These are phyloP conservation scores for Nyctalus aviator DNA, from an alignment of 2,797 vertebrate genomes.

Conservation along the genomic window DNA sequence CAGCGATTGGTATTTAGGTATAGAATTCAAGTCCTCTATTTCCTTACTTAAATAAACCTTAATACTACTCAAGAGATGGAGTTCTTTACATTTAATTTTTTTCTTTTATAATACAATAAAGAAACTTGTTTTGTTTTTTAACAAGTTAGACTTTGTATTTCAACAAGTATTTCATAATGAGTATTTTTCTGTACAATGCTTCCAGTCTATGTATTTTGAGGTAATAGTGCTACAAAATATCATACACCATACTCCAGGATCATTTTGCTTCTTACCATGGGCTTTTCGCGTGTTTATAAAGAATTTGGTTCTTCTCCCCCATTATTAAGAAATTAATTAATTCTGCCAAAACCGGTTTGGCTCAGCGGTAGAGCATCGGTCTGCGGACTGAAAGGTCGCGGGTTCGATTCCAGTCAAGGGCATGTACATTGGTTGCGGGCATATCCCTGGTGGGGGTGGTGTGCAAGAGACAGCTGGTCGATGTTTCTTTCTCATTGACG, in stretches of 20 bases:
- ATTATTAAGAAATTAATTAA: background rate
- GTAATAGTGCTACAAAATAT: background rate
- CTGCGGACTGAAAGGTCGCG: too few relatives aligned
- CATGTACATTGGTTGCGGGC: too few relatives aligned
- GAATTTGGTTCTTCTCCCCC: background rate
- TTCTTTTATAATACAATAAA: background rate
- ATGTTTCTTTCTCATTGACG: too few relatives aligned
- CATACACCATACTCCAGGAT: background rate
- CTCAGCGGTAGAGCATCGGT: too few relatives aligned
- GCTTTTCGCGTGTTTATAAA: background rate
- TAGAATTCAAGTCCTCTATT: background rate
- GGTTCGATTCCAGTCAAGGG: too few relatives aligned
- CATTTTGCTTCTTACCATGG: background rate
- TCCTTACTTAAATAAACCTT: background rate
- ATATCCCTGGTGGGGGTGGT: too few relatives aligned
- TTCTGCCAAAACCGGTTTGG: background rate
- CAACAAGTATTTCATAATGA: background rate
- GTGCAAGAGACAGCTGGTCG: too few relatives aligned
- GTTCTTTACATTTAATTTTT: background rate
- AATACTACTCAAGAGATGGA: background rate
- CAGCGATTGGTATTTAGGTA: background rate
- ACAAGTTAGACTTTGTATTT: background rate
- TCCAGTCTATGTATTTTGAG: background rate
- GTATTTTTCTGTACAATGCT: slow-evolving; percentile 4
- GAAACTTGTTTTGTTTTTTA: background rate